phyloP scores from a whole-genome alignment of 1,140 invertebrate species.

The Antheraea mylitta region DNA sequence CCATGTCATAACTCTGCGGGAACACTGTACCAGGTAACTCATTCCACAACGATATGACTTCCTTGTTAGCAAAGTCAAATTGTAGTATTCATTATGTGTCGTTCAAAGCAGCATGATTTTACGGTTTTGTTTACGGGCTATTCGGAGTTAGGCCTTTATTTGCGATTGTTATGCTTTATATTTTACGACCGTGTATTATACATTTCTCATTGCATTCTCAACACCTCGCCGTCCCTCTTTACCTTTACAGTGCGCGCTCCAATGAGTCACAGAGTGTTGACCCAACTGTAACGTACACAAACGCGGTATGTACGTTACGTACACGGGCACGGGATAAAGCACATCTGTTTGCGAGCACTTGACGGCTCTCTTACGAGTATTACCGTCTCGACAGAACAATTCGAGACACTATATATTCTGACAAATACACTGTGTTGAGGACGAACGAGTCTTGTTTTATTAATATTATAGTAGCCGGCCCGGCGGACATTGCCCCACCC shows the following conservation, averaged over 20 bases:
- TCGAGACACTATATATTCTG: no score
- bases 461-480: no score
- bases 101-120: no score
- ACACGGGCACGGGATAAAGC: not conserved
- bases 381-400: not conserved
- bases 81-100: no score
- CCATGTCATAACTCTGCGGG: no score
- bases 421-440: no score
- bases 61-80: no score
- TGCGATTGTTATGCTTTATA: not conserved
- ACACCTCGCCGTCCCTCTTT: slow-evolving; percentile 7
- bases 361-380: not conserved
- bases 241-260: slow-evolving; percentile 17
- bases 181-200: not conserved
- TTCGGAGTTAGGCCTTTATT: not conserved
- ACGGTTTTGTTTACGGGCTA: not conserved
- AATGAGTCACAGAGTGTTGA: slow-evolving; percentile 35
- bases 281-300: slow-evolving; percentile 13
- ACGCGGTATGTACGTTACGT: not conserved
- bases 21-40: no score
- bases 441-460: no score
- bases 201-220: slow-evolving; percentile 9
- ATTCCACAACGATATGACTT: no score
- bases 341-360: not conserved
- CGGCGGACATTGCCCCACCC: no score